phyloP scores from a whole-genome alignment of 2,797 vertebrate genomes.

The Balearica regulorum region DNA sequence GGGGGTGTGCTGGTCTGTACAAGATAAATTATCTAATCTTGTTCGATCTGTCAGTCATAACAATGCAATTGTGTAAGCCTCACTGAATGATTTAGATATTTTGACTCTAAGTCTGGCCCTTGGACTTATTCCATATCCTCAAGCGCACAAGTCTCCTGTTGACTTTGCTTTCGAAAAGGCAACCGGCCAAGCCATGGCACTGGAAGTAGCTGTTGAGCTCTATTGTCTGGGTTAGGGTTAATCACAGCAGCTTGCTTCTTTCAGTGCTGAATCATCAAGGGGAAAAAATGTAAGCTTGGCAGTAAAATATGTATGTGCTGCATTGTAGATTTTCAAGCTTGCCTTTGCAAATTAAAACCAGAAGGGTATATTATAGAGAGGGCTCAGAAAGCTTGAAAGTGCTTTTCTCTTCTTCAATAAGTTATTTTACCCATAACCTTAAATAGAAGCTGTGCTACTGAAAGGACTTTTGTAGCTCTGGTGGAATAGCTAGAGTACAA shows the following conservation, averaged over 20 bases:
- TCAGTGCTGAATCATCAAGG: conserved; percentile 59
- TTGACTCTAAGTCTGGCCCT: neutral
- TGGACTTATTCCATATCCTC: neutral
- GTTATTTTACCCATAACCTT: conserved; percentile 32
- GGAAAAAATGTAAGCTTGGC: conserved; percentile 67
- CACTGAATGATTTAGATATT: neutral
- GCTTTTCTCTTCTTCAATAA: conserved; percentile 47
- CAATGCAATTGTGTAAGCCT: neutral
- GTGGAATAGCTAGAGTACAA: conserved; percentile 3
- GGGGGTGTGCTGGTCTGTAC: neutral
- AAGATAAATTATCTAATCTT: neutral
- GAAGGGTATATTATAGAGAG: neutral
- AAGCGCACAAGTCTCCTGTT: neutral
- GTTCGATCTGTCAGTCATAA: neutral
- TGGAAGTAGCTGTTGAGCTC: neutral
- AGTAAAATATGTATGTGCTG: conserved; percentile 61
- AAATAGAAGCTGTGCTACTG: conserved; percentile 23
- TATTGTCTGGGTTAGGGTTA: conserved; percentile 53
- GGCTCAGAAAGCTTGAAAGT: conserved; percentile 48
- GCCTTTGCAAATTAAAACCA: conserved; percentile 59
- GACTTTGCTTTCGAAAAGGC: neutral
- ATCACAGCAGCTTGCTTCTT: conserved; percentile 34
- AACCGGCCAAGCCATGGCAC: neutral
- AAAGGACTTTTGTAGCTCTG: conserved; percentile 26
- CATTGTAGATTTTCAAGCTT: conserved; percentile 59